Base-by-base conservation (phyloP, 2,113 vertebrate genomes). In the Tragelaphus scriptus region DNA sequence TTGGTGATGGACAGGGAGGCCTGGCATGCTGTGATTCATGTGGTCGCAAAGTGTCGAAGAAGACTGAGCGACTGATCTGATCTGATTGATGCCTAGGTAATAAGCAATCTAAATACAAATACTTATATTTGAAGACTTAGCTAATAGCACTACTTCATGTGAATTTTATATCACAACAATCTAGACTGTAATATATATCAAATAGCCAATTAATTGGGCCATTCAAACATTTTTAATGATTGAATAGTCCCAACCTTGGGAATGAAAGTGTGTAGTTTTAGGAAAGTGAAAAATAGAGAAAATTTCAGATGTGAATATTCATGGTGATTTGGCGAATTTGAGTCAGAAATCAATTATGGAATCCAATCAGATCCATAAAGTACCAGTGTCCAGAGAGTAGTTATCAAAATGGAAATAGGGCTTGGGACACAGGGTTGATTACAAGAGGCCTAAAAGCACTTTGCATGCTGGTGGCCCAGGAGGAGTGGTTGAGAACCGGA, bases 31-130 rank as follows among this genome's bases (percentile, higher is more conserved):
- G 44, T 6, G 44, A 44, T 44, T 44, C 44, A 44, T 44, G 44
- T 5, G 5, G 5, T 44, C 1, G 44, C 6, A 44, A 44, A 44
- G 44, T 6, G 44, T 44, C 6, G 5, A 1, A 44, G 5, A 44
- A 5, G 44, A 44, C 44, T 44, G 44, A 44, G 5, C 44, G 5
- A 44, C 44, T 44, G 44, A 44, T 44, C 44, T 44, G 44, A 44
- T 44, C 44, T 44, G 44, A 55, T 68, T 85, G 21, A 15, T 61
- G 1, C 26, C 40, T 81, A 90, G 49, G 1, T 90, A 92, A 92
- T 85, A 92, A 75, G 25, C 8, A 97, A 86, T 36, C 88, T 44
- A 92, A 92, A 21, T 92, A 6, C 2, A 88, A 80, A 81, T 47
- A 86, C 1, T 96, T 68, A 26, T 79, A 14, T 56, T n/a, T 96